phyloP scores from a whole-genome alignment of 2,797 vertebrate species.

The Karalla daura region DNA sequence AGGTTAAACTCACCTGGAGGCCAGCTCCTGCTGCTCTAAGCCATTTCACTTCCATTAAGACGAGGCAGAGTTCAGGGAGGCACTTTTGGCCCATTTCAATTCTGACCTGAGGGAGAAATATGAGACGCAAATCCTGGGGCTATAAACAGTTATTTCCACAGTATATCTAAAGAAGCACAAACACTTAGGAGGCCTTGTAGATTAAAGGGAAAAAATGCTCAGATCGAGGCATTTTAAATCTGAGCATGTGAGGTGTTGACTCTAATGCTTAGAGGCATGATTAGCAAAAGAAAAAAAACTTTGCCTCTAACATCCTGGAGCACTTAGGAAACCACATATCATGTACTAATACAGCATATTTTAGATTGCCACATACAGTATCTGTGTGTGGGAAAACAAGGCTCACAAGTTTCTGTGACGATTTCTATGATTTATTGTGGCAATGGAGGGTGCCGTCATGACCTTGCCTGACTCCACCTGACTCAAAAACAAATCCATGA shows the following conservation, averaged over 20 bases:
- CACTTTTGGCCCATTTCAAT: conserved; percentile 52
- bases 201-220: conserved; percentile 45
- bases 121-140: conserved; percentile 54
- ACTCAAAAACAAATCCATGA: too few relatives aligned
- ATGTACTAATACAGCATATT: neutral
- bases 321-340: conserved; percentile 18
- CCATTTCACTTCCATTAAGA: conserved; percentile 57
- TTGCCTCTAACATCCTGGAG: conserved; percentile 4
- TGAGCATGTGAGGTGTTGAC: conserved; percentile 17
- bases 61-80: conserved; percentile 39
- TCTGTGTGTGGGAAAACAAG: too few relatives aligned
- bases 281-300: conserved; percentile 28
- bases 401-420: too few relatives aligned
- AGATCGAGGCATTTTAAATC: conserved; percentile 42
- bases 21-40: conserved; percentile 22
- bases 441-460: too few relatives aligned
- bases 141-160: conserved; percentile 62
- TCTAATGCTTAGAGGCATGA: conserved; percentile 29
- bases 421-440: too few relatives aligned
- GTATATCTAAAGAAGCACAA: conserved; percentile 45
- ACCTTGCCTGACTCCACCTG: too few relatives aligned
- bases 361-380: neutral
- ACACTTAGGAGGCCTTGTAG: conserved; percentile 45
- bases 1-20: conserved; percentile 54
- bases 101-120: conserved; percentile 59